Evolutionary conservation across 2,113 vertebrate genomes (phyloP), one percentile per base, ranked within the genome.

Genomic region (Halcyon senegalensis): DNA sequence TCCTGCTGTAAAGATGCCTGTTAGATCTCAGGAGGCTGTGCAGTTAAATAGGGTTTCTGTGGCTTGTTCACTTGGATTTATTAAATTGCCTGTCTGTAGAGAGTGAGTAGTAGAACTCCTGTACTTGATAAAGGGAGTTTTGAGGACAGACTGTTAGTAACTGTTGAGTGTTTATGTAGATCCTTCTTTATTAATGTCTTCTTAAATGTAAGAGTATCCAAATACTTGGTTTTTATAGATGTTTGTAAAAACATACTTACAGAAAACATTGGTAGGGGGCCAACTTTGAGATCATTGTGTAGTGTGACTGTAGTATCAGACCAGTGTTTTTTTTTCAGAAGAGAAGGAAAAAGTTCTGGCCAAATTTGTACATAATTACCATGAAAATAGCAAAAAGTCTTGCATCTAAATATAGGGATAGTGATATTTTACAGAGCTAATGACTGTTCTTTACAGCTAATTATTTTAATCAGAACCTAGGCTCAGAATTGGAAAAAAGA

Each of bases 101-200:
- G 24, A 82, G 87, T 60, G 69, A 44, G 58, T 84, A 58, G 87
- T 68, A 64, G 33, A 37, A 83, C 74, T 87, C n/a, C 35, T 84
- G 77, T 93, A 62, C 58, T 84, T 89, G 53, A 72, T 77, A 93
- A 87, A 85, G 41, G 30, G 70, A 69, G 18, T 79, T 94, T 85
- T 96, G 55, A 95, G 91, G 74, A 90, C 81, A 88, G 50, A 27
- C 46, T 84, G 6, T 91, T 89, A 91, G 16, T 76, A 87, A 79
- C 41, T 67, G 21, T n/a, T 75, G 35, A 87, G 27, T 78, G 24
- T 78, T 84, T 89, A 56, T 37, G 15, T 18, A 53, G 35, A 72
- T 11, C 21, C 25, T 87, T 81, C 30, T 13, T 64, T 94, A 60
- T 35, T 30, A 50, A 43, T 82, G 27, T 77, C 24, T 82, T 87